Percentiles rank a stretch among this genome's conserved stretches.
Evolutionary conservation across 2,113 vertebrate genomes (phyloP).

Genomic region (Aleadryas rufinucha): DNA sequence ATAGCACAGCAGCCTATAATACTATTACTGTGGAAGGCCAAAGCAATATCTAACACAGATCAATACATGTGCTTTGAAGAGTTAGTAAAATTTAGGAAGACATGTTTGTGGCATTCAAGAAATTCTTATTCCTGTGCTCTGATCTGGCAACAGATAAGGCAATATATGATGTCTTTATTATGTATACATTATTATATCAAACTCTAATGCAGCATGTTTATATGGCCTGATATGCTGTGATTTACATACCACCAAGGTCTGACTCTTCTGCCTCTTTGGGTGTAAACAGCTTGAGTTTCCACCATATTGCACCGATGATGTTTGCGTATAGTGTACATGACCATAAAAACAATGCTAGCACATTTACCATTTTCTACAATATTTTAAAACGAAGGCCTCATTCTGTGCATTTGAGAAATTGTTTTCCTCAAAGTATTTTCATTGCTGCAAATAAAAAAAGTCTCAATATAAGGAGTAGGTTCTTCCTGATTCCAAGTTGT

Average conservation of each 20-base stretch:
- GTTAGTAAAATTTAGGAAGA: neutral
- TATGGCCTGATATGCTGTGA: neutral
- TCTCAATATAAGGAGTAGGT: neutral
- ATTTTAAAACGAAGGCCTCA: neutral
- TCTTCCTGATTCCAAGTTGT: fast-evolving
- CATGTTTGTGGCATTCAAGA: neutral
- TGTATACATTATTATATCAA: neutral
- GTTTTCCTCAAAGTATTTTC: neutral
- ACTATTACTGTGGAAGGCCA: neutral
- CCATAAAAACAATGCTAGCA: neutral
- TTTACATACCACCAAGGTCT: neutral
- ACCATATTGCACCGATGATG: fast-evolving
- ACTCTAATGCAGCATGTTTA: neutral
- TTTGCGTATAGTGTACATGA: fast-evolving
- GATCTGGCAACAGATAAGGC: neutral
- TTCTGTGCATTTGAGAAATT: neutral
- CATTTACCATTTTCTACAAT: neutral
- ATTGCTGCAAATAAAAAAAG: neutral
- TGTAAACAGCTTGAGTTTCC: neutral
- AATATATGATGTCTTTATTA: neutral
- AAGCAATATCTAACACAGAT: neutral
- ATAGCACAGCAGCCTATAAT: neutral
- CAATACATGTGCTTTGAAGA: neutral
- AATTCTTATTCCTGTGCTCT: neutral
- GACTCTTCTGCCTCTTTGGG: neutral